phyloP scores from a whole-genome alignment of 2,113 vertebrate genomes.

The Oxyura jamaicensis region DNA sequence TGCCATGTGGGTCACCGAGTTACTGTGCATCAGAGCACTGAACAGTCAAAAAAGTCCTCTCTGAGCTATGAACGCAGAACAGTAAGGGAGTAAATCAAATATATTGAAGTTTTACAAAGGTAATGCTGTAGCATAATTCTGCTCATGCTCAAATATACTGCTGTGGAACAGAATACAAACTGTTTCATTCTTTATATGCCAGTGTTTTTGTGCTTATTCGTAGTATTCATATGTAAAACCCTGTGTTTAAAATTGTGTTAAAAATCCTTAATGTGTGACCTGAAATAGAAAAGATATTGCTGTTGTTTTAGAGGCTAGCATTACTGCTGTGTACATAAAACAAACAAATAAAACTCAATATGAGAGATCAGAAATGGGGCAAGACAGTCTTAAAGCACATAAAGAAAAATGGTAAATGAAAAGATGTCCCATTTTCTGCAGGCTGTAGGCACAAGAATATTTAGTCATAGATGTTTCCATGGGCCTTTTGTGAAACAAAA shows the following conservation, averaged over 20 bases:
- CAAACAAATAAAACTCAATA: not conserved
- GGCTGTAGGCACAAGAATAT: not conserved
- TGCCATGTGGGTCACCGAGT: constrained; percentile 11
- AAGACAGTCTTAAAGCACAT: not conserved
- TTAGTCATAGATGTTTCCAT: not conserved
- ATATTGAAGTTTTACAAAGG: not conserved
- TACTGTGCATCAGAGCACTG: not conserved
- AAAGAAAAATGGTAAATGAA: not conserved
- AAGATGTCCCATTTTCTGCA: not conserved
- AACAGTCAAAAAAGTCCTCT: not conserved
- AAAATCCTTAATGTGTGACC: not conserved
- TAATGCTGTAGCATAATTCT: not conserved
- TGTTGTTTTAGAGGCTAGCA: not conserved
- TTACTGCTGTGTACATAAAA: not conserved
- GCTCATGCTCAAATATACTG: not conserved
- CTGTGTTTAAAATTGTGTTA: not conserved
- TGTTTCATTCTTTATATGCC: not conserved
- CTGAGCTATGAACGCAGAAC: not conserved
- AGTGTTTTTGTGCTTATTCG: not conserved
- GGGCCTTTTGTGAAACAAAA: not conserved
- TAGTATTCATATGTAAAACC: not conserved
- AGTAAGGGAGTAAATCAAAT: constrained; percentile 8
- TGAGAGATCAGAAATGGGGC: not conserved
- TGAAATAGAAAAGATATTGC: not conserved
- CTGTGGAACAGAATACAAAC: not conserved